phyloP scores from a whole-genome alignment of 2,113 vertebrate genomes.

The Vulpes ferrilata region DNA sequence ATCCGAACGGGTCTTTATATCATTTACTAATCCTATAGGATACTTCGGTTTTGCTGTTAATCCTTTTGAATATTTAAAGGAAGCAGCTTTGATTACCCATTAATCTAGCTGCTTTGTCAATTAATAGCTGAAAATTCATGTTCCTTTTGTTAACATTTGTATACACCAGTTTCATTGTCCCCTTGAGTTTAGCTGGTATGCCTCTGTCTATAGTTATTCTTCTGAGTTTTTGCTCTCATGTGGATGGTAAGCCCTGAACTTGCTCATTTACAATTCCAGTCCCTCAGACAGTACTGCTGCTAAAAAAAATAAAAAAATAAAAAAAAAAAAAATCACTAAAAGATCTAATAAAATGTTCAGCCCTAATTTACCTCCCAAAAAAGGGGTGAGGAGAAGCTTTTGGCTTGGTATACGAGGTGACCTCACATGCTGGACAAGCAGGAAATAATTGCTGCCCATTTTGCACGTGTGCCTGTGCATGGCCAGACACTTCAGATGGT shows the following conservation, averaged over 20 bases:
- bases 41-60: slow-evolving; percentile 30
- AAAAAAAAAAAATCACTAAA: slow-evolving; percentile 38
- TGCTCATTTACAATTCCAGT: slow-evolving; percentile 22
- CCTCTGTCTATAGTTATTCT: neutral
- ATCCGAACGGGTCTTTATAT: neutral
- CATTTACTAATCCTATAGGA: neutral
- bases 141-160: neutral
- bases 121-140: neutral
- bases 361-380: slow-evolving; percentile 21
- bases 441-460: neutral
- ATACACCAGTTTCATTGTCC: neutral
- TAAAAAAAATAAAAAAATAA: slow-evolving; percentile 54
- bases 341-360: slow-evolving; percentile 40
- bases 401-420: neutral
- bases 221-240: neutral
- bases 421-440: slow-evolving; percentile 17
- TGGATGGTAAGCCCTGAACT: neutral
- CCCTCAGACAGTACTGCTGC: slow-evolving; percentile 37
- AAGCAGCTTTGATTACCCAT: neutral
- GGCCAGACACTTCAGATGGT: neutral
- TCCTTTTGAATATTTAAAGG: neutral
- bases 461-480: neutral
- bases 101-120: neutral
- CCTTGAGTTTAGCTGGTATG: neutral
- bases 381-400: slow-evolving; percentile 25